A percentile compares a stretch with the other conserved stretches of the same genome.
Conservation (phyloP, 2,797 vertebrate genomes). For the Cetoscarus ocellatus region DNA sequence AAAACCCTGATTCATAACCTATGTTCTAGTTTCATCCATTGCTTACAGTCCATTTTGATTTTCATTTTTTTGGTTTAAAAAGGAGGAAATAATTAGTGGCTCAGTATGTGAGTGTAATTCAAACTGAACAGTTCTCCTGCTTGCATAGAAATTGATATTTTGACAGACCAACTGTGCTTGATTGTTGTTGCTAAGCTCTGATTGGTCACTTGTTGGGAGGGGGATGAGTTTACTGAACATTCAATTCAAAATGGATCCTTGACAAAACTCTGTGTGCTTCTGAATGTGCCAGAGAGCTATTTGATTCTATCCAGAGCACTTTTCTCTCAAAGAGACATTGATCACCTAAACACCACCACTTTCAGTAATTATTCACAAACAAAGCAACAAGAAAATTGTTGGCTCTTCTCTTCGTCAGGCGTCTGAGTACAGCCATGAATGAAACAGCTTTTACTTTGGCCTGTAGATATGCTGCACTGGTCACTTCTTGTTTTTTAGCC, state of each 20-base stretch:
- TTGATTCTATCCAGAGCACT: slow-evolving; percentile 7
- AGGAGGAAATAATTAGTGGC: neutral
- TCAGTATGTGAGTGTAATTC: neutral
- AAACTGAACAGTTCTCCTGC: neutral
- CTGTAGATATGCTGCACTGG: slow-evolving; percentile 49
- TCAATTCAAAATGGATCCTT: slow-evolving; percentile 27
- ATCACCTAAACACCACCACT: slow-evolving; percentile 27
- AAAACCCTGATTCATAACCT: too few species aligned
- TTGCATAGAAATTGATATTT: neutral
- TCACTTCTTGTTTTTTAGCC: slow-evolving; percentile 35
- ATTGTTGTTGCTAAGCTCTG: neutral
- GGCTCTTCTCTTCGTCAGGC: slow-evolving; percentile 28
- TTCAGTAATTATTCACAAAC: slow-evolving; percentile 37
- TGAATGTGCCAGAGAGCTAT: slow-evolving; percentile 29
- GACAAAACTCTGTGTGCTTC: slow-evolving; percentile 21
- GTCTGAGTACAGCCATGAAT: slow-evolving; percentile 18
- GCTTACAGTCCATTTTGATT: neutral
- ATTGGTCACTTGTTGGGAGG: neutral
- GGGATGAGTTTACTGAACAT: slow-evolving; percentile 7
- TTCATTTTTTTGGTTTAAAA: neutral
- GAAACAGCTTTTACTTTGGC: slow-evolving; percentile 41
- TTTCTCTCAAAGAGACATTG: slow-evolving; percentile 26
- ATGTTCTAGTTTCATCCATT: neutral
- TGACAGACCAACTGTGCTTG: neutral
- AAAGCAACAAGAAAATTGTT: slow-evolving; percentile 30